phyloP scores from a whole-genome alignment of 2,797 vertebrate species.

The Anguilla megastoma region DNA sequence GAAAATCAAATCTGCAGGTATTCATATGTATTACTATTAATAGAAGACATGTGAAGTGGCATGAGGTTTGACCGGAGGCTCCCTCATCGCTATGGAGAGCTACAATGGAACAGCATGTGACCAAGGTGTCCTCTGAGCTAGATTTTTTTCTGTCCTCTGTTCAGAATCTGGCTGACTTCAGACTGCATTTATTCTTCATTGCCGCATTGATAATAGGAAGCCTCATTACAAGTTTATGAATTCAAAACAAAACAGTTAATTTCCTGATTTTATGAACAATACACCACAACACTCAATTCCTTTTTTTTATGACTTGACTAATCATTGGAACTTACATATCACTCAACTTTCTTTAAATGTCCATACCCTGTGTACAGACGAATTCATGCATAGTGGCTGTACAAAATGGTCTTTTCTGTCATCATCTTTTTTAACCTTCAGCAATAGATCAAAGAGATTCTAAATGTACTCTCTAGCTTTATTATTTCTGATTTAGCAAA shows the following conservation, averaged over 20 bases:
- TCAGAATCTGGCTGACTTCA: not conserved
- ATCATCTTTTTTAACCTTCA: not conserved
- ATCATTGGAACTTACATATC: slow-evolving; percentile 3
- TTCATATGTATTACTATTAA: slow-evolving; percentile 18
- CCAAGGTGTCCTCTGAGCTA: not conserved
- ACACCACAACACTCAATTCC: not conserved
- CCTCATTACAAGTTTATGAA: not conserved
- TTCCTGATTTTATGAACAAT: not conserved
- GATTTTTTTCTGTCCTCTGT: not conserved
- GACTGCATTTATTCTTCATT: not conserved
- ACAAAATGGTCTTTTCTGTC: not conserved
- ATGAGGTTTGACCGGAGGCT: not conserved
- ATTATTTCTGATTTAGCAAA: slow-evolving; percentile 52
- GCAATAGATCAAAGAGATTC: slow-evolving; percentile 18
- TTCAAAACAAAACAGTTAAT: not conserved
- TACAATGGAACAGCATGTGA: not conserved
- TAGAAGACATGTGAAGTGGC: not conserved
- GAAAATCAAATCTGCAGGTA: not conserved
- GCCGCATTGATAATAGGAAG: not conserved
- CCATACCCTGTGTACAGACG: not conserved
- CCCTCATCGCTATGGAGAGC: not conserved
- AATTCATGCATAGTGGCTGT: not conserved
- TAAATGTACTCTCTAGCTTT: slow-evolving; percentile 31
- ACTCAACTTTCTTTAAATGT: not conserved
- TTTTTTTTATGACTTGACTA: not conserved